These are phyloP conservation scores for Melanotaenia maccullochi DNA, from an alignment of 2,797 vertebrate species.

Conservation along the genomic window DNA sequence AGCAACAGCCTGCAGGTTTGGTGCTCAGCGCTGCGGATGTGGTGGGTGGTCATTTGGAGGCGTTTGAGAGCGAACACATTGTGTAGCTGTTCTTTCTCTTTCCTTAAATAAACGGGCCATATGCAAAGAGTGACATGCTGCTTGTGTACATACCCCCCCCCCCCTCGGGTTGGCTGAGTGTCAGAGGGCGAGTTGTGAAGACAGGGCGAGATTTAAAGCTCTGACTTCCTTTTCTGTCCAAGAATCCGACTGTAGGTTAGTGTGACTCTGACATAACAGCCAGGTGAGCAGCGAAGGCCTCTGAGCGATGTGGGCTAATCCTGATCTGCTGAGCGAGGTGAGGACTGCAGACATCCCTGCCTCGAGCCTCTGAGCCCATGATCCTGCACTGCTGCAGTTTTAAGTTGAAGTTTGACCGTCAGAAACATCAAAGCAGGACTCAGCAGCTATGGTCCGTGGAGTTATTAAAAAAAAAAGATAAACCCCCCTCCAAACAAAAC, in stretches of 20 bases:
- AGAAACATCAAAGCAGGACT: not conserved
- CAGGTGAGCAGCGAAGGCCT: constrained; percentile 34
- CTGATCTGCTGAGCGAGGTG: constrained; percentile 19
- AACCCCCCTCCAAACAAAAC: no score
- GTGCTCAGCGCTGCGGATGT: constrained; percentile 63
- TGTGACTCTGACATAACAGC: constrained; percentile 66
- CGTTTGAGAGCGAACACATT: constrained; percentile 69
- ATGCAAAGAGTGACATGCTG: constrained; percentile 66
- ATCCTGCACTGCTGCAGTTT: not conserved
- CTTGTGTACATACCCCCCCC: constrained; percentile 28
- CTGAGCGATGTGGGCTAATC: constrained; percentile 53
- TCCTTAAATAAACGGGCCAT: constrained; percentile 80
- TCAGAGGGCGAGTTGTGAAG: constrained; percentile 18
- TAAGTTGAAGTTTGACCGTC: not conserved
- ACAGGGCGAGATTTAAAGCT: constrained; percentile 15
- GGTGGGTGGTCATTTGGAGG: constrained; percentile 75
- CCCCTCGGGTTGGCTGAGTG: not conserved
- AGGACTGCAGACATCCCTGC: not conserved
- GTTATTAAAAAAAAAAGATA: no score
- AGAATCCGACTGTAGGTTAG: constrained; percentile 56
- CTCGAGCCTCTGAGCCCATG: not conserved
- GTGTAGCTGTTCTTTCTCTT: constrained; percentile 76
- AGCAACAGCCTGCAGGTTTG: constrained; percentile 43
- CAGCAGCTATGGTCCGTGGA: no score
- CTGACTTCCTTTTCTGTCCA: constrained; percentile 37